Evolutionary conservation across 2,113 vertebrate genomes (phyloP).

Genomic region (Fregetta grallaria): DNA sequence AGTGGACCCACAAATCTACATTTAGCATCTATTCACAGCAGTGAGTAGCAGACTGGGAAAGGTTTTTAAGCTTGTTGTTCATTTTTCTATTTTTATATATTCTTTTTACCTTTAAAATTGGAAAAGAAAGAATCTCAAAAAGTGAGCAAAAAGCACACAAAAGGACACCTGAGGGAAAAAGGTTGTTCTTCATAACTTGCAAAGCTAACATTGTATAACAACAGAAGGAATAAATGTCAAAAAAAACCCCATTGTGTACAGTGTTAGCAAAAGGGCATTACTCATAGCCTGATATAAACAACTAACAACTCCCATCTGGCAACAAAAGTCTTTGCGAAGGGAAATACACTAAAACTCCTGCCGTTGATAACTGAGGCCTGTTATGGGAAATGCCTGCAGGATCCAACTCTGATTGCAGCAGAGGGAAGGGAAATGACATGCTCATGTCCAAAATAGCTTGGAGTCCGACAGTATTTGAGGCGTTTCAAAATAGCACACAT

Average conservation of each 20-base stretch:
- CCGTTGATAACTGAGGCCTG: neutral
- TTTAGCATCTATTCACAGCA: neutral
- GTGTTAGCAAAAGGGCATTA: constrained; percentile 43
- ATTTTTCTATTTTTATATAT: neutral
- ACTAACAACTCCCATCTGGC: constrained; percentile 57
- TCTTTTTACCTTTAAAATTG: neutral
- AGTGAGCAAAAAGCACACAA: neutral
- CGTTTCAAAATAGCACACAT: neutral
- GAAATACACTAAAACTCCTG: constrained; percentile 5
- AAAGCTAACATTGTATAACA: constrained; percentile 22
- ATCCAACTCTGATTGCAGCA: constrained; percentile 45
- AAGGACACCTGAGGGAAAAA: neutral
- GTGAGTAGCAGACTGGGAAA: neutral
- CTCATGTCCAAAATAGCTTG: constrained; percentile 8
- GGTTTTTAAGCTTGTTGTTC: neutral
- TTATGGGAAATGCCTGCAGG: constrained; percentile 54
- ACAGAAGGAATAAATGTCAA: constrained; percentile 44
- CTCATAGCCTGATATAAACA: constrained; percentile 52
- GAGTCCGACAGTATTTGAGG: neutral
- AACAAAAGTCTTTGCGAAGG: neutral
- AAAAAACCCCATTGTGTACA: neutral
- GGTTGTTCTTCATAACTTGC: neutral
- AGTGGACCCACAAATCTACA: neutral
- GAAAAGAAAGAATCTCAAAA: neutral
- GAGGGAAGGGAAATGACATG: constrained; percentile 47